Evolutionary conservation across 2,888 invertebrate genomes (phyloP).

Genomic region (Steinernema carpocapsae): DNA sequence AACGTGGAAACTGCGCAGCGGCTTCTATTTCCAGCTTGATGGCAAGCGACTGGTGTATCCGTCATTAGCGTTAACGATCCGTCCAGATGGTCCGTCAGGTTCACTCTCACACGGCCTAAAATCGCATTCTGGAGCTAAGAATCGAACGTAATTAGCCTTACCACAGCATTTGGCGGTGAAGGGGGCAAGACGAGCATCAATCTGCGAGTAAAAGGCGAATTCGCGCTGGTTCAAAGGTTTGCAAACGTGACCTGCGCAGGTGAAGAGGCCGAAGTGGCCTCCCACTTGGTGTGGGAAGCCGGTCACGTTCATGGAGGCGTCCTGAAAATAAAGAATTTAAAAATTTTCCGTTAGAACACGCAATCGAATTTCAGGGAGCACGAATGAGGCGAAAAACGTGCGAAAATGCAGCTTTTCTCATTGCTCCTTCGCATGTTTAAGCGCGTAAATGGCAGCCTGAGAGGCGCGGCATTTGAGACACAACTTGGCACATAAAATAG

Average conservation of each 20-base stretch:
- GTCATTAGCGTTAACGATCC: constrained; percentile 44
- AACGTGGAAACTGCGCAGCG: neutral
- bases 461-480: too few relatives aligned
- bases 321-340: too few relatives aligned
- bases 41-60: constrained; percentile 48
- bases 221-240: constrained; percentile 66
- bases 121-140: neutral
- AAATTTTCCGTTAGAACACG: too few relatives aligned
- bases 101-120: constrained; percentile 48
- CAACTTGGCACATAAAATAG: too few relatives aligned
- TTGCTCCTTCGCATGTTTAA: too few relatives aligned
- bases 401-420: too few relatives aligned
- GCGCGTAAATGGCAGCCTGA: too few relatives aligned
- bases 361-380: too few relatives aligned
- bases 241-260: constrained; percentile 64
- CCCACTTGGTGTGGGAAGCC: constrained; percentile 59
- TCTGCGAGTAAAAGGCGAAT: constrained; percentile 63
- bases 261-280: constrained; percentile 66
- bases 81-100: constrained; percentile 36
- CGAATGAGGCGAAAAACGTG: too few relatives aligned
- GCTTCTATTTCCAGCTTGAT: constrained; percentile 13
- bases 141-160: constrained; percentile 42
- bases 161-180: constrained; percentile 66
- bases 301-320: constrained; percentile 53
- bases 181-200: constrained; percentile 55